Conservation (phyloP, 2,797 vertebrate species). For the Perodicticus potto region DNA sequence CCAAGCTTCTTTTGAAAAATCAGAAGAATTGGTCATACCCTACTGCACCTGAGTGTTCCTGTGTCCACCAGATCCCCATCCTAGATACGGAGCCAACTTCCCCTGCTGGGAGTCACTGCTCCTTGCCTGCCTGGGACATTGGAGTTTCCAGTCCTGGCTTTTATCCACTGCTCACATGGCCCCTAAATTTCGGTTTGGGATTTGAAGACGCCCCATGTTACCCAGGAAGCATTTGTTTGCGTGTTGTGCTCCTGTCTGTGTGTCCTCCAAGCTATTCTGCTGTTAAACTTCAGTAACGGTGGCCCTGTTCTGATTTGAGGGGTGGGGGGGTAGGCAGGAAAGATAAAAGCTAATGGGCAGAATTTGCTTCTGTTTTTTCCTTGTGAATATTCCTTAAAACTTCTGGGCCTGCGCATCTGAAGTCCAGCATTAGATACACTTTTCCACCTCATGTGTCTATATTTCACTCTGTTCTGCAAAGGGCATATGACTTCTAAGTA, state of each 20-base stretch:
- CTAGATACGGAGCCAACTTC: not conserved
- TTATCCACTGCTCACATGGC: fast-evolving
- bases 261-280: not conserved
- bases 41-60: not conserved
- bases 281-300: not conserved
- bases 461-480: not conserved
- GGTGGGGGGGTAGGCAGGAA: not conserved
- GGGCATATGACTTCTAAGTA: not conserved
- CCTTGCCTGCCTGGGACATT: not conserved
- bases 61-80: fast-evolving
- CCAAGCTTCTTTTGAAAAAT: not conserved
- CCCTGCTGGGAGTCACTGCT: fast-evolving
- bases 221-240: not conserved
- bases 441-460: not conserved
- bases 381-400: not conserved
- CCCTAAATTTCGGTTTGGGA: not conserved
- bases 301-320: no score
- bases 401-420: not conserved
- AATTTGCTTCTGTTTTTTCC: not conserved
- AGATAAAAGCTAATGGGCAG: not conserved
- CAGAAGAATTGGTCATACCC: not conserved
- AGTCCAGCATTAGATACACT: not conserved
- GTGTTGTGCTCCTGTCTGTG: fast-evolving
- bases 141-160: not conserved
- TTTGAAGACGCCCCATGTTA: not conserved